Conservation (phyloP, 2,888 invertebrate genomes). For the Agonopterix subpropinquella region DNA sequence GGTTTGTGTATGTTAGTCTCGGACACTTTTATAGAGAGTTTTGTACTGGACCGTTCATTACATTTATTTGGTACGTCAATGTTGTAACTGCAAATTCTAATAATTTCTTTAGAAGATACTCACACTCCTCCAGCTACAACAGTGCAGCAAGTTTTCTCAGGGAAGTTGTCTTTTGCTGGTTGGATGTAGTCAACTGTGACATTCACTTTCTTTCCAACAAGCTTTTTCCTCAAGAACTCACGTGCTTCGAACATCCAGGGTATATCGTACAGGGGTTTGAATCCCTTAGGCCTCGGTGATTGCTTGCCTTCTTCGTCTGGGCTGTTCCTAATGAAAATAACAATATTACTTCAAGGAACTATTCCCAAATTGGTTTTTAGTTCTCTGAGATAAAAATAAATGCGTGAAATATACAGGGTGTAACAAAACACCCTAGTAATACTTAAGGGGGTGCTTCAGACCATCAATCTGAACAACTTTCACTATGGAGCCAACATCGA, state of each 20-base stretch:
- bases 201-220: conserved; percentile 95
- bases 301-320: conserved; percentile 81
- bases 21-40: no score
- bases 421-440: no score
- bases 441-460: no score
- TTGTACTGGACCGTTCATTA: no score
- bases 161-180: conserved; percentile 93
- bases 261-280: conserved; percentile 95
- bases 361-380: no score
- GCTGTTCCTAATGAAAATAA: conserved; percentile 44
- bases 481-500: no score
- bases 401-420: no score
- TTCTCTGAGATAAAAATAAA: no score
- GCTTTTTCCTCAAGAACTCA: conserved; percentile 95
- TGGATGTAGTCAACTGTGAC: conserved; percentile 97
- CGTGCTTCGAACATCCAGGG: conserved; percentile 99
- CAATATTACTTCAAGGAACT: background rate
- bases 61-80: no score
- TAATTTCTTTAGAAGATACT: conserved; percentile 22
- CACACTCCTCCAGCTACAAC: conserved; percentile 81
- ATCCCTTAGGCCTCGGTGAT: conserved; percentile 82
- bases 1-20: no score
- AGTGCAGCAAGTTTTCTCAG: conserved; percentile 97
- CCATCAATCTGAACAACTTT: no score
- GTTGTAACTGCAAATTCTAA: no score